Percentiles rank a stretch among this genome's conserved stretches.
Evolutionary conservation across 2,888 invertebrate genomes (phyloP).

Genomic region (Aquatica leii): DNA sequence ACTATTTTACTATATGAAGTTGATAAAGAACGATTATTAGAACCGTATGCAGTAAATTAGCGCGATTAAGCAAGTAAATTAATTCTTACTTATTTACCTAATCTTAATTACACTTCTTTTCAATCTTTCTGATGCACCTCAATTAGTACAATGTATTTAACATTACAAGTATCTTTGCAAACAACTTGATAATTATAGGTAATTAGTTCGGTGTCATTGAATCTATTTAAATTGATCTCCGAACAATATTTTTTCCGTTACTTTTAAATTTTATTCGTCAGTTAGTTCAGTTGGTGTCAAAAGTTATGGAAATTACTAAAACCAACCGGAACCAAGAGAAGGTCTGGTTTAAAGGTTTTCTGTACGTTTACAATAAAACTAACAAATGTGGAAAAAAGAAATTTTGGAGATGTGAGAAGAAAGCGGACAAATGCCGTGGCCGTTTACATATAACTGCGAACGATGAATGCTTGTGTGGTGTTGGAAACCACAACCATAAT

Average conservation of each 20-base stretch:
- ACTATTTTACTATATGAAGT: not conserved
- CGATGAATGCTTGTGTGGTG: too few species aligned
- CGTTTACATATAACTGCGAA: constrained; percentile 8
- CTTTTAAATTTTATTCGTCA: not conserved
- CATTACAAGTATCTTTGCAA: not conserved
- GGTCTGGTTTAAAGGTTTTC: not conserved
- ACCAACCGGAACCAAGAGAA: constrained; percentile 4
- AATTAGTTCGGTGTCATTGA: too few species aligned
- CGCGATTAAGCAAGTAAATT: not conserved
- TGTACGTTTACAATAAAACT: constrained; percentile 3
- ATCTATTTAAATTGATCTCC: too few species aligned
- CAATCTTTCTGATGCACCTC: too few species aligned
- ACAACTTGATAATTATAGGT: too few species aligned
- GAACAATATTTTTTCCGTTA: too few species aligned
- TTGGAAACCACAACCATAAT: too few species aligned
- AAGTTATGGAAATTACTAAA: not conserved
- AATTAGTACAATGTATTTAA: not conserved
- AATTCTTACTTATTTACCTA: not conserved
- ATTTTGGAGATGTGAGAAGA: constrained; percentile 10
- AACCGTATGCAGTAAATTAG: not conserved
- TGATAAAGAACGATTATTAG: not conserved
- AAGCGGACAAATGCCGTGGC: too few species aligned
- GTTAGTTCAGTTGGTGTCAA: not conserved
- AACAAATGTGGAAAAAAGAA: not conserved
- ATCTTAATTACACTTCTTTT: too few species aligned